A percentile compares a stretch with the other conserved stretches of the same genome.
These are phyloP conservation scores for Phortica variegata DNA, from an alignment of 1,140 invertebrate genomes.

Conservation along the genomic window DNA sequence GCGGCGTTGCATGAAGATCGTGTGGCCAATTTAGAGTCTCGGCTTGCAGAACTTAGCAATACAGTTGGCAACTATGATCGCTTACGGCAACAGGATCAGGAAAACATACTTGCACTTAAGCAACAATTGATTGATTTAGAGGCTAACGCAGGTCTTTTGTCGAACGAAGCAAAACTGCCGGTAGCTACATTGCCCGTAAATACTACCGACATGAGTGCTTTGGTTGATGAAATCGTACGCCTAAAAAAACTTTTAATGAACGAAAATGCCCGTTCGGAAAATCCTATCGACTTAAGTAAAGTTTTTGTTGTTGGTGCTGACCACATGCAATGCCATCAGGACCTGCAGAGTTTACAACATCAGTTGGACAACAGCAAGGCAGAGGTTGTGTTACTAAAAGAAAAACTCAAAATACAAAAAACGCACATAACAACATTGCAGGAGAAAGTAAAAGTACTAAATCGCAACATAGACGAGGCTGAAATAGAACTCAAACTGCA, in stretches of 20 bases:
- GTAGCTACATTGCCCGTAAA: not conserved
- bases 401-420: constrained; percentile 57
- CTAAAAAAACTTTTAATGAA: constrained; percentile 61
- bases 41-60: constrained; percentile 76
- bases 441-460: constrained; percentile 66
- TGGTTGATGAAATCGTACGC: constrained; percentile 62
- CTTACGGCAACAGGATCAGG: constrained; percentile 71
- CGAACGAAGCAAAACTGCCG: constrained; percentile 8
- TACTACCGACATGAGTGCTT: constrained; percentile 33
- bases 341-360: constrained; percentile 58
- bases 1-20: constrained; percentile 72
- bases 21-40: constrained; percentile 74
- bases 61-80: constrained; percentile 79
- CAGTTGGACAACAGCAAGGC: constrained; percentile 49
- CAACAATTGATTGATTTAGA: constrained; percentile 52
- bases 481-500: constrained; percentile 61
- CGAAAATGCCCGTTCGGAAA: constrained; percentile 61
- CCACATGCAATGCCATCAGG: constrained; percentile 57
- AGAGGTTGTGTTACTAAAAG: constrained; percentile 26
- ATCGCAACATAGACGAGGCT: constrained; percentile 63
- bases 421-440: constrained; percentile 65
- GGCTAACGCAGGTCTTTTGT: constrained; percentile 37
- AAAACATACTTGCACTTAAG: constrained; percentile 72
- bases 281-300: constrained; percentile 60
- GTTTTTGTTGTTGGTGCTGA: constrained; percentile 53